Percentiles rank a stretch among this genome's conserved stretches.
Evolutionary conservation across 2,888 invertebrate genomes (phyloP).

Genomic region (Cryptus viduatorius): DNA sequence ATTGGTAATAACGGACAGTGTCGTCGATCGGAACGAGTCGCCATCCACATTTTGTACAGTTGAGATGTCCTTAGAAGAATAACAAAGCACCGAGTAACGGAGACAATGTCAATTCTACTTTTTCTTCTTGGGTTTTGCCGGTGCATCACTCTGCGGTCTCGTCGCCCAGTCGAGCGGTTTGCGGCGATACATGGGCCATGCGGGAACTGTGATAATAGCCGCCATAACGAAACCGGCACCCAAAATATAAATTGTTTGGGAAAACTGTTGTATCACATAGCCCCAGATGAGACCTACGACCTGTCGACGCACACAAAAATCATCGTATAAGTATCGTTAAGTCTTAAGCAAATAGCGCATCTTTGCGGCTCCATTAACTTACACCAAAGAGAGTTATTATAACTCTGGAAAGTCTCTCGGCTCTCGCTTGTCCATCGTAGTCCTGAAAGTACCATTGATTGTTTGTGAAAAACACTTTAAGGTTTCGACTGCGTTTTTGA

Average conservation of each 20-base stretch:
- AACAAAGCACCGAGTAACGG: not conserved
- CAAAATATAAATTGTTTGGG: slow-evolving; percentile 96
- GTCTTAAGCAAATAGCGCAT: not conserved
- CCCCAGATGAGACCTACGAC: slow-evolving; percentile 96
- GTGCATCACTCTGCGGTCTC: slow-evolving; percentile 86
- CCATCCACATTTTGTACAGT: slow-evolving; percentile 8
- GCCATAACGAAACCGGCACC: slow-evolving; percentile 96
- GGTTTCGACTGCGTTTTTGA: not conserved
- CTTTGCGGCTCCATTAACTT: slow-evolving; percentile 76
- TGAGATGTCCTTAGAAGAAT: not conserved
- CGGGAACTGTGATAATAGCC: slow-evolving; percentile 95
- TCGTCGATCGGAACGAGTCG: not conserved
- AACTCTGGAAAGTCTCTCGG: slow-evolving; percentile 95
- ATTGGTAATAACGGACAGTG: slow-evolving; percentile 20
- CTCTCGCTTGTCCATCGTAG: slow-evolving; percentile 95
- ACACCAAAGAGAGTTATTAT: slow-evolving; percentile 96
- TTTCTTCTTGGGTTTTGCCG: slow-evolving; percentile 85
- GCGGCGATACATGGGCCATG: slow-evolving; percentile 98
- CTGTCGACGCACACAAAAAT: slow-evolving; percentile 78
- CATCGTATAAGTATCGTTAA: no score
- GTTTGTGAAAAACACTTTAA: not conserved
- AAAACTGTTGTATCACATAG: slow-evolving; percentile 97
- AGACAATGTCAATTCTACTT: slow-evolving; percentile 79
- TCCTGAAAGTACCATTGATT: slow-evolving; percentile 87
- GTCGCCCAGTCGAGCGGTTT: slow-evolving; percentile 96